Conservation (phyloP, 1,140 invertebrate species). For the Steinernema khuongi region DNA sequence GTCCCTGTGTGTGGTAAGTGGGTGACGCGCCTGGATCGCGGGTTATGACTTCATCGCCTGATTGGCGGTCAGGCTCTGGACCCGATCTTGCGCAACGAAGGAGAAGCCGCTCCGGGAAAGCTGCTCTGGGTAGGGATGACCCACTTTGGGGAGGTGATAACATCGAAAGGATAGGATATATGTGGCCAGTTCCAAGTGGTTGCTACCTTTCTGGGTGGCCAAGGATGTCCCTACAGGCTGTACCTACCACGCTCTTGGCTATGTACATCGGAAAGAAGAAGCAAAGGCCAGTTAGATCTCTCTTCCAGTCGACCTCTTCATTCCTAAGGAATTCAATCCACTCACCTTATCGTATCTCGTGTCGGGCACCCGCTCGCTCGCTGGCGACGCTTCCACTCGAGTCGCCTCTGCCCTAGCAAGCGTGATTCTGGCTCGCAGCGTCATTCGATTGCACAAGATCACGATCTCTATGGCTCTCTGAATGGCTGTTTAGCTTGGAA, state of each 20-base stretch:
- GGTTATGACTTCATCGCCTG: neutral
- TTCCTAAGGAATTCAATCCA: slow-evolving; percentile 11
- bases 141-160: no score
- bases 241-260: no score
- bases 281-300: neutral
- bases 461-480: slow-evolving; percentile 62
- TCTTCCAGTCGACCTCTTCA: neutral
- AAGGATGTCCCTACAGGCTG: no score
- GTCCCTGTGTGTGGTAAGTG: neutral
- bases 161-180: no score
- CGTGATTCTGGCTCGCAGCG: slow-evolving; percentile 41
- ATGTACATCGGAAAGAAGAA: no score
- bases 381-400: neutral
- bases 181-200: no score
- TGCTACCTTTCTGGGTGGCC: no score
- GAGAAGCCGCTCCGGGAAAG: no score
- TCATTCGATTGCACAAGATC: slow-evolving; percentile 61
- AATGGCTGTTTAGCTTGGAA: slow-evolving; percentile 15
- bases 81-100: no score
- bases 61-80: no score
- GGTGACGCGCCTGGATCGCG: neutral
- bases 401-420: slow-evolving; percentile 20
- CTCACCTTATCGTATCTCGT: slow-evolving; percentile 27
- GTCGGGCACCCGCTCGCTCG: slow-evolving; percentile 26
- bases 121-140: no score